Evolutionary conservation across 2,113 vertebrate species (phyloP), one percentile per base, ranked within the genome.

Genomic region (Orcinus orca): DNA sequence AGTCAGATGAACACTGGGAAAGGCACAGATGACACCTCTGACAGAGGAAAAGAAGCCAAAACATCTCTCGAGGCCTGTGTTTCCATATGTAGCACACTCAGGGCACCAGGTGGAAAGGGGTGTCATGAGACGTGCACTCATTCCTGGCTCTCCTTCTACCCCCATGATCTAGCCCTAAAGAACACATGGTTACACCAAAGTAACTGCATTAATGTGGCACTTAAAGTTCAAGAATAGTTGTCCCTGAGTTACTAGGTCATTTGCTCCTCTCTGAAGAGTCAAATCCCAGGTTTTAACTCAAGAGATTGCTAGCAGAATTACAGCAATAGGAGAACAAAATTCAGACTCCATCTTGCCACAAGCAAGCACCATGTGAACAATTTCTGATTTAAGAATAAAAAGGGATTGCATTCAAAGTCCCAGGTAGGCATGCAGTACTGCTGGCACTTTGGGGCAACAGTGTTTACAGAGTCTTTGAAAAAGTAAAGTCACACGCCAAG

Each of bases 11-110:
- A 93, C 93, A 93, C 83, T 77, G 84, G 83, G 62, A 95, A 98
- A 98, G 98, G 98, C 98, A 98, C 98, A 92, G 96, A 92, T 97
- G 97, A 97, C 83, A 93, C 80, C 95, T 96, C 96, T 95, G 94
- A 95, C 58, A 90, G 68, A 95, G 84, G 84, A 96, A 96, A 71
- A 47, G 33, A 87, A 95, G 79, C 41, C 44, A 17, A 47, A 63
- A 74, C 41, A 62, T 81, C 93, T 89, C 36, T n/a, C 7, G 9
- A 83, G 92, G 84, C 55, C 89, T 88, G 31, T 77, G 15, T 97
- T 86, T 95, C 96, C 73, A 13, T 25, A 21, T 50, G 67, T 85
- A 89, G 82, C 55, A 80, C 2, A 3, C 26, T 93, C 73, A 82
- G 88, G 81, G 85, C 13, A 84, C 60, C 65, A 36, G 62, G 55